Evolutionary conservation across 1,140 invertebrate species (phyloP).

Genomic region (Elysia chlorotica): DNA sequence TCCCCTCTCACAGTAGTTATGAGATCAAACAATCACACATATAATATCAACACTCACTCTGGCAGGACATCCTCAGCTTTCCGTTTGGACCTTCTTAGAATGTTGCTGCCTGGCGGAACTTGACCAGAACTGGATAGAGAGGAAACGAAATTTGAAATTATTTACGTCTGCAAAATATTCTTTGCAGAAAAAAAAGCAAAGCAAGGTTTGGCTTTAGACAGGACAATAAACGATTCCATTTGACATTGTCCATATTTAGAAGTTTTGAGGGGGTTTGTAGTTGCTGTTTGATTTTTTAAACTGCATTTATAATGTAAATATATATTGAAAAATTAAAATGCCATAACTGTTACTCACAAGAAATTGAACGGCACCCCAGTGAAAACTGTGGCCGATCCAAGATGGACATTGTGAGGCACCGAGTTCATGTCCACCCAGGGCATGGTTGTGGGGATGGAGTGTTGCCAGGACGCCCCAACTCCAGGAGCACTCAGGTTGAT

Average conservation of each 20-base stretch:
- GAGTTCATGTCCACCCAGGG: neutral
- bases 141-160: neutral
- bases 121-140: neutral
- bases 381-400: constrained; percentile 4
- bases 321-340: too few species aligned
- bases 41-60: constrained; percentile 14
- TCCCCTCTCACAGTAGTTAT: too few species aligned
- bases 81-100: constrained; percentile 1
- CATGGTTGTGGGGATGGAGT: constrained; percentile 16
- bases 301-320: too few species aligned
- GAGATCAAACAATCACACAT: too few species aligned
- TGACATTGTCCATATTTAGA: too few species aligned
- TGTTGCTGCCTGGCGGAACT: neutral
- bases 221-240: too few species aligned
- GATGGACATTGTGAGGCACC: neutral
- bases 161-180: neutral
- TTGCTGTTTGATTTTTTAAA: too few species aligned
- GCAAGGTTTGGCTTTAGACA: neutral
- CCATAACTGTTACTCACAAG: neutral
- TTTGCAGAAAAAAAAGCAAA: neutral
- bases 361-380: neutral
- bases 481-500: constrained; percentile 15
- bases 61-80: constrained; percentile 5
- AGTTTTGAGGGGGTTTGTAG: too few species aligned
- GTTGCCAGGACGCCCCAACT: constrained; percentile 11